A percentile compares a stretch with the other conserved stretches of the same genome.
Evolutionary conservation across 1,140 invertebrate species (phyloP).

Genomic region (Pteromalus puparum): DNA sequence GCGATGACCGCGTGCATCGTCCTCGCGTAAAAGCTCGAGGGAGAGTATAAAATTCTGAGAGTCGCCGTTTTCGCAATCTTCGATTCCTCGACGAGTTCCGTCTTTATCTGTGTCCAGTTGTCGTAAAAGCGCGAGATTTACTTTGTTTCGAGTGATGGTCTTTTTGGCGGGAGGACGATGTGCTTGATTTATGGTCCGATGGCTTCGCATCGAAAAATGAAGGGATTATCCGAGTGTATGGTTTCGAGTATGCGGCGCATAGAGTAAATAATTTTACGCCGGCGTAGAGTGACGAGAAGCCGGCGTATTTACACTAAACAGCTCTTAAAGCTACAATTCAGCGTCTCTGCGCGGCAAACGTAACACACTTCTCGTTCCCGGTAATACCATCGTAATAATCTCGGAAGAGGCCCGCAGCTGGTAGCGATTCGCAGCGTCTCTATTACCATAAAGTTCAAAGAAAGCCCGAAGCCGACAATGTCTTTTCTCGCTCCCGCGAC

Average conservation of each 20-base stretch:
- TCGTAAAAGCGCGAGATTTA: neutral
- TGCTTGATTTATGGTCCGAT: neutral
- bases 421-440: neutral
- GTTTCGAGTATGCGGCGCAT: neutral
- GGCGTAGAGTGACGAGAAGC: neutral
- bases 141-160: neutral
- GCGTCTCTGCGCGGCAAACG: neutral
- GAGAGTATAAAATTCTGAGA: neutral
- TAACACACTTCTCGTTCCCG: constrained; percentile 9
- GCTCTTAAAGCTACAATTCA: constrained; percentile 4
- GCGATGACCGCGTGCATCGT: neutral
- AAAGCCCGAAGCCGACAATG: constrained; percentile 24
- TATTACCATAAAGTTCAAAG: constrained; percentile 34
- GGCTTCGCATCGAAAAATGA: neutral
- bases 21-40: constrained; percentile 1
- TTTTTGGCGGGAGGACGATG: neutral
- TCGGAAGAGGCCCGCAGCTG: constrained; percentile 22
- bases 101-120: neutral
- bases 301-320: neutral
- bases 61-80: neutral
- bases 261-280: neutral
- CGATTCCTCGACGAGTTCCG: neutral
- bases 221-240: neutral
- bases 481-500: neutral
- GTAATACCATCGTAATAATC: constrained; percentile 12